A percentile compares a stretch with the other conserved stretches of the same genome.
phyloP scores from a whole-genome alignment of 2,888 invertebrate genomes.

The Oligia fasciuncula region DNA sequence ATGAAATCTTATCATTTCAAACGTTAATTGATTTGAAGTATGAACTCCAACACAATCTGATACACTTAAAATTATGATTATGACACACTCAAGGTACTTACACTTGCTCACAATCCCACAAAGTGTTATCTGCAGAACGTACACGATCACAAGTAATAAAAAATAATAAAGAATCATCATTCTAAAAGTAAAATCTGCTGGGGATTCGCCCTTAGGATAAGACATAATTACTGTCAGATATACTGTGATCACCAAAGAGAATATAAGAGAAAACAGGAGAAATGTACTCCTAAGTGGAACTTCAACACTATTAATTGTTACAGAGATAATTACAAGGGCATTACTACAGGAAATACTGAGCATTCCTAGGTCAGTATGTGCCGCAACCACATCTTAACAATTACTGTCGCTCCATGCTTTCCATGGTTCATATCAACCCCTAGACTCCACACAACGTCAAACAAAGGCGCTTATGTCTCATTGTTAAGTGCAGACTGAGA shows the following conservation, averaged over 20 bases:
- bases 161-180: not conserved
- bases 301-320: not conserved
- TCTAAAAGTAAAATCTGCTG: constrained; percentile 16
- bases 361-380: not conserved
- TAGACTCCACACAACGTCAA: not conserved
- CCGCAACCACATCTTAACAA: constrained; percentile 4
- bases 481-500: constrained; percentile 2
- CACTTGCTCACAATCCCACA: not conserved
- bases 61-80: not conserved
- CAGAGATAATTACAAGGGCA: not conserved
- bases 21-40: not conserved
- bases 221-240: not conserved
- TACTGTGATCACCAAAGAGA: not conserved
- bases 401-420: not conserved
- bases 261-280: not conserved
- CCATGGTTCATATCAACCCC: not conserved
- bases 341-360: not conserved
- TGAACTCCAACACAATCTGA: not conserved
- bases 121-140: constrained; percentile 8
- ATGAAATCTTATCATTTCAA: not conserved
- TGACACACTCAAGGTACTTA: constrained; percentile 10
- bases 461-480: constrained; percentile 17
- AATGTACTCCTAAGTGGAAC: not conserved
- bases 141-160: constrained; percentile 18
- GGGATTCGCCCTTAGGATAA: not conserved